Evolutionary conservation across 2,113 vertebrate species (phyloP).

Genomic region (Connochaetes taurinus): DNA sequence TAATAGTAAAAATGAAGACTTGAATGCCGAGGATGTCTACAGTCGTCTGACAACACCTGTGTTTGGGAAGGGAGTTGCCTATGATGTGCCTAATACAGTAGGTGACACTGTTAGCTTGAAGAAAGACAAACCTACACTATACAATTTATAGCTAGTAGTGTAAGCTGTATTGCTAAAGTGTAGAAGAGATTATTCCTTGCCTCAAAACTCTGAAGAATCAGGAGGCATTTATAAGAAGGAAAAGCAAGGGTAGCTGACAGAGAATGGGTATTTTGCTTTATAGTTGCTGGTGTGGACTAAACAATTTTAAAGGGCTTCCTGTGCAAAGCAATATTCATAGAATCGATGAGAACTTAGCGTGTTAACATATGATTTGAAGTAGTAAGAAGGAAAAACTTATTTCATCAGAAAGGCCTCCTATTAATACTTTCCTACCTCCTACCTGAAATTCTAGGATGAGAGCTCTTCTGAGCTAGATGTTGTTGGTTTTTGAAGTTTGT

Average conservation of each 20-base stretch:
- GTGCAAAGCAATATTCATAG: background rate
- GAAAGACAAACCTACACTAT: background rate
- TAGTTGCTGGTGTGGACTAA: background rate
- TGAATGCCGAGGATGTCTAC: conserved; percentile 98
- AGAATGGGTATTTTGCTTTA: background rate
- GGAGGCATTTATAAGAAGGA: background rate
- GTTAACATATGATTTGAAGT: background rate
- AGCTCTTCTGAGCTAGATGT: background rate
- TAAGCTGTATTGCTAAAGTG: background rate
- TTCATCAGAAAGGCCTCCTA: background rate
- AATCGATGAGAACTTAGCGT: background rate
- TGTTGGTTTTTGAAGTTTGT: background rate
- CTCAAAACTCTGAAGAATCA: background rate
- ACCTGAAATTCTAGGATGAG: background rate
- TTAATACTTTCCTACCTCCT: background rate
- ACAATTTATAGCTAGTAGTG: background rate
- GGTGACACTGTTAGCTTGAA: conserved; percentile 56
- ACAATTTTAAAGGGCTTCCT: background rate
- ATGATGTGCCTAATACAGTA: conserved; percentile 93
- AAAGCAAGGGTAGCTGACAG: background rate
- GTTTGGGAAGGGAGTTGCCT: conserved; percentile 96
- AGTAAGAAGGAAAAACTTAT: conserved; percentile 12
- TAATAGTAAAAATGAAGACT: conserved; percentile 96
- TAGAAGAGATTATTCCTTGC: background rate
- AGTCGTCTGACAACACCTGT: conserved; percentile 93